Evolutionary conservation across 2,113 vertebrate species (phyloP).

Genomic region (Cinclus mexicanus): DNA sequence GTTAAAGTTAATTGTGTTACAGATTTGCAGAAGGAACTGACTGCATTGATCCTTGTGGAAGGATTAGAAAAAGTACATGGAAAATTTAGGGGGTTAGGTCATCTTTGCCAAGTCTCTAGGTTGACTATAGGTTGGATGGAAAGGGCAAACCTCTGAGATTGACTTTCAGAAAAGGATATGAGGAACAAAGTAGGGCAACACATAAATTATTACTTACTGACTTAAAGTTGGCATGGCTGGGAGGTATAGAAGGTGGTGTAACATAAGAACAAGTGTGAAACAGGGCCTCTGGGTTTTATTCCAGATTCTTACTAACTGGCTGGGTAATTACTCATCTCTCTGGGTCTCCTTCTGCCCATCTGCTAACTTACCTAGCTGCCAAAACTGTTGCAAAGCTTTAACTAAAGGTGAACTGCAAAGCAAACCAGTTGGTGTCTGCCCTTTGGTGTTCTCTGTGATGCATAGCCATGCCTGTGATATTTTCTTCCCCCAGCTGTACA

Average conservation of each 20-base stretch:
- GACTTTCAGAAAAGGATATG: constrained; percentile 33
- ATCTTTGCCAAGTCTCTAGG: neutral
- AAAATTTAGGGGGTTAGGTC: neutral
- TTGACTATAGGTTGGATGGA: neutral
- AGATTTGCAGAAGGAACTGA: neutral
- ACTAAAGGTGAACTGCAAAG: constrained; percentile 58
- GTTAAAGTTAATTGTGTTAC: neutral
- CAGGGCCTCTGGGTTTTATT: constrained; percentile 49
- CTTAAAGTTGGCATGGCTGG: constrained; percentile 40
- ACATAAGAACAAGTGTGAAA: constrained; percentile 51
- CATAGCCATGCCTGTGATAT: constrained; percentile 2
- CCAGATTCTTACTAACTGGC: constrained; percentile 57
- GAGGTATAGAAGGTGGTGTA: neutral
- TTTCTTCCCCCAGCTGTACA: constrained; percentile 2
- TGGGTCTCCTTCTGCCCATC: constrained; percentile 60
- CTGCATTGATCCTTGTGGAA: neutral
- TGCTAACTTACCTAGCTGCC: constrained; percentile 51
- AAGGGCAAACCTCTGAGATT: neutral
- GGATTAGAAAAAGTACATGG: neutral
- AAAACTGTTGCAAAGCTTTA: constrained; percentile 54
- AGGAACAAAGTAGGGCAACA: neutral
- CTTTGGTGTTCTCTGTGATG: constrained; percentile 44
- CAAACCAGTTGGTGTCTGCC: constrained; percentile 21
- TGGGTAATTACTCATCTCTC: constrained; percentile 69
- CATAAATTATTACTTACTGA: constrained; percentile 43